Percentiles rank a stretch among this genome's conserved stretches.
These are phyloP conservation scores for Lepidocyrtinus sp. DNA, from an alignment of 2,888 invertebrate species.

Conservation along the genomic window DNA sequence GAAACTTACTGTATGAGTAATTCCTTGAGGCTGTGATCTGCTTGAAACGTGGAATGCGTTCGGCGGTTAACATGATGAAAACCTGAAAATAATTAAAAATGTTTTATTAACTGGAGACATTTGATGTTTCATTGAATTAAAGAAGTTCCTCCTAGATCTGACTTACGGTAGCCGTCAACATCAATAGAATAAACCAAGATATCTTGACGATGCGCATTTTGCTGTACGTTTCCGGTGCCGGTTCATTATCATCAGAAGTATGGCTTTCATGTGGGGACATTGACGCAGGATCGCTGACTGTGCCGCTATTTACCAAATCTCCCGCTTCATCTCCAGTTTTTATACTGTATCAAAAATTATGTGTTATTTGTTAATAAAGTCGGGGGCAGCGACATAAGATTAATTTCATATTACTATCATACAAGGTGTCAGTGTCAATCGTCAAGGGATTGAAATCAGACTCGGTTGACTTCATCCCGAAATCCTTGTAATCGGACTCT, in stretches of 20 bases:
- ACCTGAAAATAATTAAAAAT: slow-evolving; percentile 26
- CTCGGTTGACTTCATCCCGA: neutral
- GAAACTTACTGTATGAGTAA: slow-evolving; percentile 58
- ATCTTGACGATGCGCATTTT: slow-evolving; percentile 64
- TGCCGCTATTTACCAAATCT: no score
- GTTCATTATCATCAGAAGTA: slow-evolving; percentile 60
- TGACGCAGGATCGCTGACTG: slow-evolving; percentile 60
- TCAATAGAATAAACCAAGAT: no score
- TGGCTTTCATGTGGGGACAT: slow-evolving; percentile 36
- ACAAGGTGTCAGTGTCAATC: neutral
- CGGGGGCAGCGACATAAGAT: neutral
- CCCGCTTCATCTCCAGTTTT: no score
- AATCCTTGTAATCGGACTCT: neutral
- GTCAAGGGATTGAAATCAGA: neutral
- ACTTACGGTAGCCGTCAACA: slow-evolving; percentile 63
- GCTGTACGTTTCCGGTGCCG: slow-evolving; percentile 62
- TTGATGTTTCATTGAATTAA: slow-evolving; percentile 3
- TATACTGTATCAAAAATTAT: neutral
- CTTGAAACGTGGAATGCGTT: slow-evolving; percentile 47
- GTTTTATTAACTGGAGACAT: no score
- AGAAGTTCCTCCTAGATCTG: no score
- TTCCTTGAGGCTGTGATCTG: slow-evolving; percentile 58
- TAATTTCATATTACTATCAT: neutral
- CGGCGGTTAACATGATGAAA: slow-evolving; percentile 27
- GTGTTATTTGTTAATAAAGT: neutral